A percentile compares a stretch with the other conserved stretches of the same genome.
Evolutionary conservation across 92 coral and sea anemone genomes (phyloP).

Genomic region (Anthopleura xanthogrammica): DNA sequence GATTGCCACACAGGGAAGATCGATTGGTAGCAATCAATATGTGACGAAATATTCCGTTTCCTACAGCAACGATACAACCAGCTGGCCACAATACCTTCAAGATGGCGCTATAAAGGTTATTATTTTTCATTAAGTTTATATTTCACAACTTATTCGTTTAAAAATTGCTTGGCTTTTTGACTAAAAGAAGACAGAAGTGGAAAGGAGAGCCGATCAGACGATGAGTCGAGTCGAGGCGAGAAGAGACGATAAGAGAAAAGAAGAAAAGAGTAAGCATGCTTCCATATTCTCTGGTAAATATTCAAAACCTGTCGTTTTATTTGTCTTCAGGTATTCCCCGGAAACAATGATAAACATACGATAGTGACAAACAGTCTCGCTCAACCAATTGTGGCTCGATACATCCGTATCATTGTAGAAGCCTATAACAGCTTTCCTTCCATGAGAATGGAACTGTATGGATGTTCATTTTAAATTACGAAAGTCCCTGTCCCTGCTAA

Average conservation of each 20-base stretch:
- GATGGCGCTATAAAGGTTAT: neutral
- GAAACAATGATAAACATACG: slow-evolving; percentile 4
- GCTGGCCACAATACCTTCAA: slow-evolving; percentile 9
- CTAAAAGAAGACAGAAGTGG: no score
- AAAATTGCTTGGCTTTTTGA: no score
- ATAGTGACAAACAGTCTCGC: slow-evolving; percentile 1
- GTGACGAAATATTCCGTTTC: slow-evolving; percentile 15
- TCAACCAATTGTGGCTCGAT: slow-evolving; percentile 7
- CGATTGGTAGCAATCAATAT: neutral
- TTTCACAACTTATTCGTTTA: no score
- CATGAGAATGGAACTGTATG: slow-evolving; percentile 18
- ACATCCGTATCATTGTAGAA: slow-evolving; percentile 12
- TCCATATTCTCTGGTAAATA: no score
- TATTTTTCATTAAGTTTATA: neutral
- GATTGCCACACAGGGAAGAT: slow-evolving; percentile 4
- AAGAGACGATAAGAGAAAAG: no score
- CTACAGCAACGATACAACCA: slow-evolving; percentile 20
- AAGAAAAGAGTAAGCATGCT: no score
- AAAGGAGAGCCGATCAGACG: no score
- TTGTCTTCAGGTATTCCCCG: slow-evolving; percentile 10
- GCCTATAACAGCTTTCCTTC: neutral
- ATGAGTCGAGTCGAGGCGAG: no score
- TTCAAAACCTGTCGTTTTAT: neutral
- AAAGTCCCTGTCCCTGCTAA: no score
- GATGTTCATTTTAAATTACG: neutral